Evolutionary conservation across 2,113 vertebrate species (phyloP), one percentile per base, ranked within the genome.

Genomic region (Pelvicachromis taeniatus): DNA sequence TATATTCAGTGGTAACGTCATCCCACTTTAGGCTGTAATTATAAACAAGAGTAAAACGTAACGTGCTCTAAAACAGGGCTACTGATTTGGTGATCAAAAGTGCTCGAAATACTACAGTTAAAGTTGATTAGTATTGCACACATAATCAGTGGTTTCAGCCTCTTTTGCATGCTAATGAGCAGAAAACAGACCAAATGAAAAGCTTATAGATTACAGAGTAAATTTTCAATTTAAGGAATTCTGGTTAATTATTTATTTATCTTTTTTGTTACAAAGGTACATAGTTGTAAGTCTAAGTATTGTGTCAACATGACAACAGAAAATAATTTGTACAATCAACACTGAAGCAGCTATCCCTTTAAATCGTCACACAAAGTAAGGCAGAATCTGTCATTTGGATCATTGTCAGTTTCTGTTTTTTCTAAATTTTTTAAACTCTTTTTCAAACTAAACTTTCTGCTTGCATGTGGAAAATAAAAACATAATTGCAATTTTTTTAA

Each of bases 291-390:
- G 31, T 16, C 42, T 45, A 50, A 12, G 23, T 75, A 14, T 42
- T 68, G n/a, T 23, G 12, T 23, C 35, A 29, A 31, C 17, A 4
- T 52, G 45, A 75, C 26, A 52, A 75, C 16, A n/a, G 10, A 52
- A 23, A 11, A 75, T 52, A 75, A 29, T 33, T 75, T 75, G 4
- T 31, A 52, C 11, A 26, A 45, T 70, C 65, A 70, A 26, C 9
- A 70, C 21, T 70, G 21, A 42, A 48, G 19, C 23, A 33, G 86
- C 90, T 90, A 86, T 92, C 94, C 94, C 89, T 94, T 93, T 88
- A 89, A 33, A 73, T 68, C 29, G 33, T 53, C 35, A 50, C 33
- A 61, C 59, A 77, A 61, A 84, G 70, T 87, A 77, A 89, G 85
- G 33, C 70, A 29, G 77, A 50, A 11, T 87, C 78, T 78, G 53